Conservation (phyloP, 2,797 vertebrate species). For the Phalanger gymnotis region DNA sequence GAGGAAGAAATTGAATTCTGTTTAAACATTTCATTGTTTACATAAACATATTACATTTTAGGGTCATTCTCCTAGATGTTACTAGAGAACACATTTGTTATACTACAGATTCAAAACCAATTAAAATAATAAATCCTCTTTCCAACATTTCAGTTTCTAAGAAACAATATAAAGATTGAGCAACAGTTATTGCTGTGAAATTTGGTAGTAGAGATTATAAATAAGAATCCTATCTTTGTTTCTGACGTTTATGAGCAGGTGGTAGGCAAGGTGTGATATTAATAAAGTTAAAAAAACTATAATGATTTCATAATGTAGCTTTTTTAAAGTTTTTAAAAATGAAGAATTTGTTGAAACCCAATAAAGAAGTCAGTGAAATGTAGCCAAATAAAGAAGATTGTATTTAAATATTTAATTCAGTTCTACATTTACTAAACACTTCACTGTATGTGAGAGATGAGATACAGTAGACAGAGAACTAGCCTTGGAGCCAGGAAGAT, state of each 20-base stretch:
- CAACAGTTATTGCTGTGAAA: slow-evolving; percentile 17
- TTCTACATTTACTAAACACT: slow-evolving; percentile 17
- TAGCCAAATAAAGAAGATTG: background rate
- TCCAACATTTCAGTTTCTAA: slow-evolving; percentile 7
- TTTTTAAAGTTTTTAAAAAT: slow-evolving; percentile 6
- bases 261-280: slow-evolving; percentile 36
- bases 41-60: background rate
- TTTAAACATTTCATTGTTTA: background rate
- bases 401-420: background rate
- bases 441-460: background rate
- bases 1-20: background rate
- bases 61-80: slow-evolving; percentile 6
- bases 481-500: background rate
- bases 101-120: background rate
- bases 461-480: background rate
- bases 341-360: background rate
- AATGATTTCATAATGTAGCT: slow-evolving; percentile 7
- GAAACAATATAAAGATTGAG: slow-evolving; percentile 13
- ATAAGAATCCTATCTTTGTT: slow-evolving; percentile 24
- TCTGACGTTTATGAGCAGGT: slow-evolving; percentile 25
- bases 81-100: background rate
- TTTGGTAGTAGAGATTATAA: slow-evolving; percentile 38
- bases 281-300: slow-evolving; percentile 45
- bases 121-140: slow-evolving; percentile 8
- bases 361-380: background rate